Percentiles rank a stretch among this genome's conserved stretches.
phyloP scores from a whole-genome alignment of 2,888 invertebrate genomes.

The Acleris sparsana region DNA sequence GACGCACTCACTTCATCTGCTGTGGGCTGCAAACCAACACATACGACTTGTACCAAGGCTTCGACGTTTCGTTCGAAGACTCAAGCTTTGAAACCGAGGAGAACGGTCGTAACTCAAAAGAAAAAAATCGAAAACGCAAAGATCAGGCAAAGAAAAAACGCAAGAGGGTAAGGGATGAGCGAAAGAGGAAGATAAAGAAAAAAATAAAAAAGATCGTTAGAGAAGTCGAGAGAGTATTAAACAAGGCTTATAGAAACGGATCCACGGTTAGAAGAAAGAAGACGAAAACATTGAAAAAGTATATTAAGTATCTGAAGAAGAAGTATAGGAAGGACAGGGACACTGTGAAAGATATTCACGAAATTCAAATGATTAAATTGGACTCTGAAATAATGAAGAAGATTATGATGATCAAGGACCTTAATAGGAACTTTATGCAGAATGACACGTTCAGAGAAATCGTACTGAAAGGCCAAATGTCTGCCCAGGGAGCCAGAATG shows the following conservation, averaged over 20 bases:
- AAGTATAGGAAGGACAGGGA: conserved; percentile 64
- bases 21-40: conserved; percentile 61
- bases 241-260: conserved; percentile 59
- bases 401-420: conserved; percentile 50
- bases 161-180: conserved; percentile 46
- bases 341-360: conserved; percentile 61
- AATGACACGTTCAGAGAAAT: conserved; percentile 66
- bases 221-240: conserved; percentile 62
- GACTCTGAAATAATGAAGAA: conserved; percentile 52
- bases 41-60: conserved; percentile 70
- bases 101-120: conserved; percentile 45
- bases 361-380: conserved; percentile 55
- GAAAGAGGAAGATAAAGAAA: conserved; percentile 61
- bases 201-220: conserved; percentile 58
- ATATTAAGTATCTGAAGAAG: conserved; percentile 61
- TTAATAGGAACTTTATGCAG: conserved; percentile 57
- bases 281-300: conserved; percentile 67
- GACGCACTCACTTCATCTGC: conserved; percentile 65
- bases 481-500: conserved; percentile 48
- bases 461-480: conserved; percentile 60
- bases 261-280: conserved; percentile 58
- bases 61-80: conserved; percentile 66
- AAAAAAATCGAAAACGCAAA: conserved; percentile 42
- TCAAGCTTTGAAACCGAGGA: conserved; percentile 58
- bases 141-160: conserved; percentile 46